These are phyloP conservation scores for Pegoplata infirma DNA, from an alignment of 2,888 invertebrate species.

Conservation along the genomic window DNA sequence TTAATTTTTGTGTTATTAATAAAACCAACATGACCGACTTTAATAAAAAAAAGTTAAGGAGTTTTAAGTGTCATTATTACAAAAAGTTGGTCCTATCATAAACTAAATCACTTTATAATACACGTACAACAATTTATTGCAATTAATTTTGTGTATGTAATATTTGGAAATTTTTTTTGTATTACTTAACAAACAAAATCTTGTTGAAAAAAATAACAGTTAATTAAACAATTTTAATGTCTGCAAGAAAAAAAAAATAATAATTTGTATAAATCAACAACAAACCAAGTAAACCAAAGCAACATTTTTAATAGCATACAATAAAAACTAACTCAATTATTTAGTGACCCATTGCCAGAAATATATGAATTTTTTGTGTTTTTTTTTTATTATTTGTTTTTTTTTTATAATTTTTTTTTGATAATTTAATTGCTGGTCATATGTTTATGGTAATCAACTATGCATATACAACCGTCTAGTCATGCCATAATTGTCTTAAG, in stretches of 20 bases:
- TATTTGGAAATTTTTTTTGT: too few species aligned
- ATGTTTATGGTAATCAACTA: slow-evolving; percentile 42
- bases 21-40: neutral
- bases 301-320: neutral
- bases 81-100: too few species aligned
- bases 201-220: slow-evolving; percentile 42
- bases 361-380: neutral
- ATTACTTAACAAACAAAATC: neutral
- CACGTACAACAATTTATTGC: neutral
- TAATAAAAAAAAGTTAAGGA: too few species aligned
- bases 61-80: too few species aligned
- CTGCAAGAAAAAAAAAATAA: slow-evolving; percentile 41
- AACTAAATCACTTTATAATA: too few species aligned
- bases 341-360: slow-evolving; percentile 21
- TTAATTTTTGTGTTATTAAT: neutral
- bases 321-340: neutral
- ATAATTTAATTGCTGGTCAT: slow-evolving; percentile 58
- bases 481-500: slow-evolving; percentile 42
- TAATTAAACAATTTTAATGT: slow-evolving; percentile 46
- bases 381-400: slow-evolving; percentile 1
- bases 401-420: slow-evolving; percentile 26
- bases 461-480: slow-evolving; percentile 41
- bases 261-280: slow-evolving; percentile 35
- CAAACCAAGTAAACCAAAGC: neutral
- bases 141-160: too few species aligned